Percentiles rank a stretch among this genome's conserved stretches.
These are phyloP conservation scores for Andrena dorsata DNA, from an alignment of 2,888 invertebrate species.

Conservation along the genomic window DNA sequence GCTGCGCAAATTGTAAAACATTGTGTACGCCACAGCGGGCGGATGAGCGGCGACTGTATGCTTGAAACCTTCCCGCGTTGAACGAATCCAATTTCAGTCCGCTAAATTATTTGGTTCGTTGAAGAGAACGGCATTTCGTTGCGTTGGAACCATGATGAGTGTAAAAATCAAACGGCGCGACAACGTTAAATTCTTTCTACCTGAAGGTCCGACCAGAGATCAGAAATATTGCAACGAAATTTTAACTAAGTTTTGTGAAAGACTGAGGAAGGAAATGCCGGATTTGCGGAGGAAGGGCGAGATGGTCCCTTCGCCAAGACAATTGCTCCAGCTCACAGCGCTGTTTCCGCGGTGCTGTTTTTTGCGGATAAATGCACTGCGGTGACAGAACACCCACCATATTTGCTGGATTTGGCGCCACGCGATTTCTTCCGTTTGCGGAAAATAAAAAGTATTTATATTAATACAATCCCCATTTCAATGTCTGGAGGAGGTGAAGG, in stretches of 20 bases:
- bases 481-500: background rate
- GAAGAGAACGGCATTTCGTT: too few relatives aligned
- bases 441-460: slow-evolving; percentile 19
- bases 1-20: too few relatives aligned
- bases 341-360: slow-evolving; percentile 10
- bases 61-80: too few relatives aligned
- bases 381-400: background rate
- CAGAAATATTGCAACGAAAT: background rate
- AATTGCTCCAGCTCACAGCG: slow-evolving; percentile 3
- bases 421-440: slow-evolving; percentile 18
- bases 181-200: background rate
- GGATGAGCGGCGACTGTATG: too few relatives aligned
- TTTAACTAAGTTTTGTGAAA: background rate
- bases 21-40: too few relatives aligned
- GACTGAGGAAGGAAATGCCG: background rate
- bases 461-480: slow-evolving; percentile 19
- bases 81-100: too few relatives aligned
- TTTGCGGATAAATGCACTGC: slow-evolving; percentile 5
- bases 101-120: too few relatives aligned
- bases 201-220: background rate
- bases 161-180: background rate
- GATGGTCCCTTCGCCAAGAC: slow-evolving; percentile 1
- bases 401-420: slow-evolving; percentile 3
- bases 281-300: background rate
- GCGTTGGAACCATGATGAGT: background rate